These are phyloP conservation scores for Lontra canadensis DNA, from an alignment of 2,113 vertebrate genomes.

Conservation along the genomic window DNA sequence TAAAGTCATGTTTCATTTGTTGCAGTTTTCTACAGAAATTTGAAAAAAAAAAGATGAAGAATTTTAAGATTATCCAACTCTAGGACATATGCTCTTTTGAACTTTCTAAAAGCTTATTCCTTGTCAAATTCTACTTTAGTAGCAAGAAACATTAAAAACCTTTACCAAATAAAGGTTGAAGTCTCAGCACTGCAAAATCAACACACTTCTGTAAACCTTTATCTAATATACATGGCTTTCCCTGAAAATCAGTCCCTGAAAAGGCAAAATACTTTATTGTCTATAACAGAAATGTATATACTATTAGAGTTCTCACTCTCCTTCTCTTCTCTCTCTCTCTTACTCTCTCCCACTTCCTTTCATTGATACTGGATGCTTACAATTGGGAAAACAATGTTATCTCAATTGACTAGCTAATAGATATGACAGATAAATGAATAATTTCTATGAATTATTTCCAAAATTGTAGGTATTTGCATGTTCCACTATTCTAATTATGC, in stretches of 20 bases:
- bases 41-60: background rate
- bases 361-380: background rate
- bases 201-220: background rate
- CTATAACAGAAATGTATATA: background rate
- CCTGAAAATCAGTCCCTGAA: background rate
- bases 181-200: background rate
- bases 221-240: background rate
- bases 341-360: background rate
- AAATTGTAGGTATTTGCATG: background rate
- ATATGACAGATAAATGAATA: background rate
- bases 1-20: too few relatives aligned
- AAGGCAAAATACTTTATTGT: background rate
- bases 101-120: background rate
- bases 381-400: background rate
- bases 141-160: background rate
- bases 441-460: constrained; percentile 5
- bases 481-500: background rate
- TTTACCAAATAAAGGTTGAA: background rate
- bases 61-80: background rate
- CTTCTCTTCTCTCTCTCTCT: too few relatives aligned
- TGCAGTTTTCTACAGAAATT: background rate
- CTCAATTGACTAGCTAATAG: background rate
- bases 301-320: background rate
- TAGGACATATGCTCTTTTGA: background rate
- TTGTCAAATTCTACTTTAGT: background rate